Evolutionary conservation across 2,113 vertebrate genomes (phyloP).

Genomic region (Passer domesticus): DNA sequence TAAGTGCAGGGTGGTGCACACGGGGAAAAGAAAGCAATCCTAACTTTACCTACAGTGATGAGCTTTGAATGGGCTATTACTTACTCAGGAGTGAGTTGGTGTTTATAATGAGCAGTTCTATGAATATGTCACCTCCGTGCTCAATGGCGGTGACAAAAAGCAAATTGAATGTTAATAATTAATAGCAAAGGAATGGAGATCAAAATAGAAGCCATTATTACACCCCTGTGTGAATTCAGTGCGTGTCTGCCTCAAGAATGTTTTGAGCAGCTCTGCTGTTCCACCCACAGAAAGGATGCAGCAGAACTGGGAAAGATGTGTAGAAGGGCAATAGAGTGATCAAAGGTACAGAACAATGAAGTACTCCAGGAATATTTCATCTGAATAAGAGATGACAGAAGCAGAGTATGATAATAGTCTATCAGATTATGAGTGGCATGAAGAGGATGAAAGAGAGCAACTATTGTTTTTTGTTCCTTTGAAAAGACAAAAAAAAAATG

Average conservation of each 20-base stretch:
- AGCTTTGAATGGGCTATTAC: constrained; percentile 15
- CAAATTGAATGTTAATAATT: constrained; percentile 37
- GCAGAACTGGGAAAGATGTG: not conserved
- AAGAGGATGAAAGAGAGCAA: constrained; percentile 40
- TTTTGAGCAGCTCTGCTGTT: not conserved
- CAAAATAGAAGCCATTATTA: constrained; percentile 19
- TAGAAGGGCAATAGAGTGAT: not conserved
- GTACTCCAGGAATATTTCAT: constrained; percentile 23
- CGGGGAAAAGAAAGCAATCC: not conserved
- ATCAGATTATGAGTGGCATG: constrained; percentile 42
- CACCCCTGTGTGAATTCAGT: not conserved
- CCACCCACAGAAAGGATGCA: not conserved
- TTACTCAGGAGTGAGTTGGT: constrained; percentile 18
- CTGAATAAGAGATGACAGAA: constrained; percentile 34
- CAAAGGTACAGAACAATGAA: constrained; percentile 25
- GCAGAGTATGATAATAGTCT: constrained; percentile 17
- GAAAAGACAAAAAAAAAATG: constrained; percentile 5
- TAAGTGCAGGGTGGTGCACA: not conserved
- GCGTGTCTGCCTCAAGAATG: not conserved
- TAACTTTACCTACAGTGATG: not conserved
- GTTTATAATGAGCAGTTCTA: constrained; percentile 1
- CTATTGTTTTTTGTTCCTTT: not conserved
- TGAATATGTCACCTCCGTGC: not conserved
- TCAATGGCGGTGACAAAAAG: not conserved
- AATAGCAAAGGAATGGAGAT: constrained; percentile 14